Conservation (phyloP, 2,113 vertebrate species). For the Prolemur simus region DNA sequence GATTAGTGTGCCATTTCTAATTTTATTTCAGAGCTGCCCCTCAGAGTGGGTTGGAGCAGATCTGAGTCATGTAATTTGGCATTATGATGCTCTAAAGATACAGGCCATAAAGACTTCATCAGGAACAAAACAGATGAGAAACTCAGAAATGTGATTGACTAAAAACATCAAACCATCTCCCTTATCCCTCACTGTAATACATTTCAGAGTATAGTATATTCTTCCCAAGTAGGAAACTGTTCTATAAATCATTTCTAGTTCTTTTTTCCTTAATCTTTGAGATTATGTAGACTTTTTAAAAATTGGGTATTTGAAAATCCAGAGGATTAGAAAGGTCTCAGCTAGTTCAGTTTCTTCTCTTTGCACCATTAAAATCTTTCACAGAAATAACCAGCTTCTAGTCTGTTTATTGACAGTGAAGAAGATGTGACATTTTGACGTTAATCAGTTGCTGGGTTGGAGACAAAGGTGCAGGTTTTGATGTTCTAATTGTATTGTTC, state of each 20-base stretch:
- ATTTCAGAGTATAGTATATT: neutral
- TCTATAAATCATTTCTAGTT: neutral
- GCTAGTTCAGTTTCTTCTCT: slow-evolving; percentile 49
- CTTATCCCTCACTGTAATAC: neutral
- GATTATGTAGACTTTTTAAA: neutral
- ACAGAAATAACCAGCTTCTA: slow-evolving; percentile 56
- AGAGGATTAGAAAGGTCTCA: slow-evolving; percentile 27
- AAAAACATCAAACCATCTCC: neutral
- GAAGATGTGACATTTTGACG: slow-evolving; percentile 63
- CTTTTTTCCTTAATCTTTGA: slow-evolving; percentile 43
- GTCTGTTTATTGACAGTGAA: slow-evolving; percentile 67
- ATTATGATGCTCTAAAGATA: slow-evolving; percentile 40
- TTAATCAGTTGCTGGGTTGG: slow-evolving; percentile 47
- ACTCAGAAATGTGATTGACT: neutral
- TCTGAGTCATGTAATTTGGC: slow-evolving; percentile 22
- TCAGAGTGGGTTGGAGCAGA: slow-evolving; percentile 28
- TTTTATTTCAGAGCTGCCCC: slow-evolving; percentile 53
- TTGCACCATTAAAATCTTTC: slow-evolving; percentile 47
- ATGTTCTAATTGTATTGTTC: slow-evolving; percentile 57
- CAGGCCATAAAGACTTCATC: neutral
- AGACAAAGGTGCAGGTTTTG: slow-evolving; percentile 6
- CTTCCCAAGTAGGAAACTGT: neutral
- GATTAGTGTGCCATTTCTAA: slow-evolving; percentile 63
- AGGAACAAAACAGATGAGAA: neutral
- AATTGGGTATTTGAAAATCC: neutral